Base-by-base conservation (phyloP, 2,888 invertebrate species). In the Odontocerum albicorne region DNA sequence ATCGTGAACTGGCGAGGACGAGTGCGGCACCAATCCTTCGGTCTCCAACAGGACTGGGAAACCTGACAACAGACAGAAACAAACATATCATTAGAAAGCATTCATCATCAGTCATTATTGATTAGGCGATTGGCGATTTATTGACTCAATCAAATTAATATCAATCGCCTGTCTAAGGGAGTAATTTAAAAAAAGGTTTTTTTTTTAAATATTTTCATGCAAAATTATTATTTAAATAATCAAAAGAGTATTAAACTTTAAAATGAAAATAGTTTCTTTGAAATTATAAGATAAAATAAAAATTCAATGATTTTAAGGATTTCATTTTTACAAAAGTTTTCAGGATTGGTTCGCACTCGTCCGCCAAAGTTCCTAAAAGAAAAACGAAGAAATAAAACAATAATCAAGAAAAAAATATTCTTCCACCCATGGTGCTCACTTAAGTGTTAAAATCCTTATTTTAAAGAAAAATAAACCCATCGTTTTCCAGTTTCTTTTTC, bases 61-160 rank as follows among this genome's bases (percentile, higher is more conserved):
- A 78, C 78, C 78, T 78, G 78, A 78, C 78, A 77, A 78, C 78
- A 78, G 75, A 77, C 77, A 78, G 78, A 78, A 78, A 77, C 58
- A 61, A 61, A 61, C 61, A 58, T 49, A 21, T 55, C 58, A 58
- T 61, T 61, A 61, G 58, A 58, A 55, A 55, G 31, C 57, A 60
- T 60, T 57, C 60, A 35, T 57, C 57, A 39, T 57, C 56, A 57
- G 42, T 56, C 59, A 57, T 57, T 15, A 35, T 36, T 20, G 16
- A n/a, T n/a, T n/a, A n/a, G n/a, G n/a, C n/a, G n/a, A n/a, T n/a
- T n/a, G n/a, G n/a, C n/a, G n/a, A n/a, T 15, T 15, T 40, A 39
- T n/a, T n/a, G n/a, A n/a, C n/a, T n/a, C 27, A 33, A 22, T n/a
- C 22, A 45, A 21, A 16, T 16, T 27, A 38, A 13, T 45, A n/a